Conservation (phyloP, 2,797 vertebrate species). For the Onychomys leucogaster region DNA sequence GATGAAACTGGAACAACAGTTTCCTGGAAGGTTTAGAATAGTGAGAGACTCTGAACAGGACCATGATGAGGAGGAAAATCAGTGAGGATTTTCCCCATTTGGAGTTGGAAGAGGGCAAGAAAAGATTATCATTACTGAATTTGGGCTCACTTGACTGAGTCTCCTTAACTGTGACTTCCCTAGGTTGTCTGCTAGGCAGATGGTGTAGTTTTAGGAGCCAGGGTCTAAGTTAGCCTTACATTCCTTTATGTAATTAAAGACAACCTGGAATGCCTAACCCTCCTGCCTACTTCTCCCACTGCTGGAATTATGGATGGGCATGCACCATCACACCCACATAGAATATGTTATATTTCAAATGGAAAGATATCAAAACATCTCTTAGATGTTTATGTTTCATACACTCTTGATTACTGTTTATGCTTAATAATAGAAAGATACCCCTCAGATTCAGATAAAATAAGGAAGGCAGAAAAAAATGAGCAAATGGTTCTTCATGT, state of each 20-base stretch:
- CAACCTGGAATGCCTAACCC: neutral
- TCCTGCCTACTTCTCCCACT: neutral
- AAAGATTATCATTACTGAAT: neutral
- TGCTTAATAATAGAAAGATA: neutral
- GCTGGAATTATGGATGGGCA: neutral
- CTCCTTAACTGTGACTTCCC: neutral
- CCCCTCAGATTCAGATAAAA: slow-evolving; percentile 70
- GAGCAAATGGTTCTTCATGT: neutral
- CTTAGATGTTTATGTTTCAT: neutral
- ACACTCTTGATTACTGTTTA: slow-evolving; percentile 3
- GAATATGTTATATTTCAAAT: neutral
- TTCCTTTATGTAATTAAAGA: neutral
- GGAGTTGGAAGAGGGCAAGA: neutral
- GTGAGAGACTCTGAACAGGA: neutral
- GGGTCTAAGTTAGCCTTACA: neutral
- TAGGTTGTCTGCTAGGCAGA: neutral
- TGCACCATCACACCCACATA: neutral
- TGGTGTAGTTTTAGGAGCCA: neutral
- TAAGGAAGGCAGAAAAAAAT: neutral
- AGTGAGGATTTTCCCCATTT: neutral
- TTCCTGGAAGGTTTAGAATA: neutral
- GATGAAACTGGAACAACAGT: neutral
- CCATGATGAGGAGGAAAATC: neutral
- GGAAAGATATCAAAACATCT: neutral
- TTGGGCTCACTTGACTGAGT: neutral